Evolutionary conservation across 2,113 vertebrate species (phyloP), one percentile per base, ranked within the genome.

Genomic region (Thunnus thynnus): DNA sequence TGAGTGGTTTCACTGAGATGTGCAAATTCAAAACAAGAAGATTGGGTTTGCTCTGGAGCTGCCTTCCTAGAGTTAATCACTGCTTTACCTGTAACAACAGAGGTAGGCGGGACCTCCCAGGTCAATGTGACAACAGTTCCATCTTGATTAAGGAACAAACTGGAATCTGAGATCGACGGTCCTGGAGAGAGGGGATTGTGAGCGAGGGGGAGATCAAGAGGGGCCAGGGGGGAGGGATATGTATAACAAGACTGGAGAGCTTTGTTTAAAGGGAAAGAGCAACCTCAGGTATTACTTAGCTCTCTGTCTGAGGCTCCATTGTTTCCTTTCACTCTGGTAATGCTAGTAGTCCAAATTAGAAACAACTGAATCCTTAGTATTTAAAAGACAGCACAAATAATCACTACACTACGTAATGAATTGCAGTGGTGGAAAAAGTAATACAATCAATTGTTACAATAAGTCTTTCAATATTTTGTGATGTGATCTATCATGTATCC

Each of bases 41-140:
- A 55, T 1, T n/a, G 16, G 22, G 66, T 76, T 70, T 60, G 36
- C 1, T 8, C 36, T 41, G 36, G 9, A 41, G 36, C 36, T 41
- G 36, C 36, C 36, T 41, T 41, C 36, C 7, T 41, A 41, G 36
- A 41, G 36, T 41, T 7, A 41, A 9, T 41, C 7, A 41, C 36
- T 41, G 8, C 36, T 51, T 74, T 80, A 94, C 94, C 95, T 90
- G 94, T 94, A 61, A 94, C 87, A 11, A 95, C 18, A 47, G 94
- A 92, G 12, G 81, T 86, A 16, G 80, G 72, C 8, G 91, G 94
- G 56, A 92, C 89, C 64, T 93, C 87, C 94, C 95, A 95, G 54
- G 88, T 90, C 82, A 95, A 76, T 0, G 87, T 95, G 83, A 92
- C 46, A 20, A 93, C 47, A 27, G 92, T 93, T 17, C 85, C 71